phyloP scores from a whole-genome alignment of 2,113 vertebrate genomes.

The Hemichromis elongatus region DNA sequence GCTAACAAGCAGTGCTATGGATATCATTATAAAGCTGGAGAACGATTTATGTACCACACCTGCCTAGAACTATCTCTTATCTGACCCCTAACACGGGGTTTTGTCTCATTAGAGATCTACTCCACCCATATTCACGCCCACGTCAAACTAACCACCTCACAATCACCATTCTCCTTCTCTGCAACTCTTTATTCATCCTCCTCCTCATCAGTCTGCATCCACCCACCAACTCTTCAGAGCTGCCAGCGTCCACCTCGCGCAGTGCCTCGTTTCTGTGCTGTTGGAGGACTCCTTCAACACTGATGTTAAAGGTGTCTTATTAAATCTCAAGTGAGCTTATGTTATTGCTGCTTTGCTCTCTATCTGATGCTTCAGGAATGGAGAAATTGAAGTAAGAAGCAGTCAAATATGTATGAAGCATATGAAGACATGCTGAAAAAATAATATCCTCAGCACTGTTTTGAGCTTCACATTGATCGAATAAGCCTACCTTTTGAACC shows the following conservation, averaged over 20 bases:
- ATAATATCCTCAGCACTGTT: background rate
- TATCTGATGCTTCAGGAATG: background rate
- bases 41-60: background rate
- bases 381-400: background rate
- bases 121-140: conserved; percentile 3
- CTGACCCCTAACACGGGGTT: background rate
- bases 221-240: conserved; percentile 19
- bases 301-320: conserved; percentile 27
- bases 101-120: background rate
- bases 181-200: background rate
- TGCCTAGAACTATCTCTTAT: background rate
- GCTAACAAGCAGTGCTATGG: background rate
- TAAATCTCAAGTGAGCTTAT: conserved; percentile 3
- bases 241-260: background rate
- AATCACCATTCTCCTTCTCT: conserved; percentile 16
- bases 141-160: conserved; percentile 17
- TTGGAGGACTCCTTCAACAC: background rate
- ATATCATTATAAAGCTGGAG: background rate
- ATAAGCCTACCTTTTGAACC: background rate
- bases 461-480: background rate
- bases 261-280: background rate
- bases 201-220: conserved; percentile 13
- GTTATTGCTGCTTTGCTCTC: background rate
- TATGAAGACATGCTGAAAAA: background rate
- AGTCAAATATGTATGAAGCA: background rate